Evolutionary conservation across 1,140 invertebrate genomes (phyloP), one percentile per base, ranked within the genome.

Genomic region (Zaprionus taronus): DNA sequence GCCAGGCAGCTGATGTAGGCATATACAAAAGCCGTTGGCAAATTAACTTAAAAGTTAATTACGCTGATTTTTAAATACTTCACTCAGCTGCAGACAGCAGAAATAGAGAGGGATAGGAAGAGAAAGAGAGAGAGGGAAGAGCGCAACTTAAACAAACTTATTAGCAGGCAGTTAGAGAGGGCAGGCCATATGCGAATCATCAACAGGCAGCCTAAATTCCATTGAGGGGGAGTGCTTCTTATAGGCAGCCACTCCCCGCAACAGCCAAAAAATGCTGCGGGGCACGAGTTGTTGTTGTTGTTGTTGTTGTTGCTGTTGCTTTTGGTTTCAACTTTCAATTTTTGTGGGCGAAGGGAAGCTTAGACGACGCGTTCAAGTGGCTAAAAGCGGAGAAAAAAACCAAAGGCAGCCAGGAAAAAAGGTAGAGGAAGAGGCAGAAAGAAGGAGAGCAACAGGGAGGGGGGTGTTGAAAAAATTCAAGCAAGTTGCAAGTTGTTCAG

Each of bases 21-120:
- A 51, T 9, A 24, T 14, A 51, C 47, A 51, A 51, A 51, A 12
- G 56, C 58, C 64, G 38, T 41, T 55, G 44, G 64, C 64, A 77
- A 77, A 77, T 80, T 72, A 67, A 77, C 69, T 77, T 63, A 65
- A 78, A 80, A 80, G 70, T 68, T 80, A 80, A 80, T 80, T 80
- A 80, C 71, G 47, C 61, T 47, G 71, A 78, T 80, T 80, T 63
- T 80, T 63, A 69, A 70, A 53, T 57, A 65, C 62, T 47, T 31
- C 34, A 53, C 72, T 34, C 47, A 64, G 31, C 20, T 26, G 31
- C 38, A 58, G 41, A 41, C 51, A 31, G 28, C 47, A 71, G 15
- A 28, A 24, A 47, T n/a, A 76, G 57, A 7, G 5, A 20, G 57
- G 9, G 28, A 44, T 22, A 14, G 41, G 17, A 2, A 31, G 3